Percentiles rank a stretch among this genome's conserved stretches.
Evolutionary conservation across 2,113 vertebrate genomes (phyloP).

Genomic region (Labeo catla): DNA sequence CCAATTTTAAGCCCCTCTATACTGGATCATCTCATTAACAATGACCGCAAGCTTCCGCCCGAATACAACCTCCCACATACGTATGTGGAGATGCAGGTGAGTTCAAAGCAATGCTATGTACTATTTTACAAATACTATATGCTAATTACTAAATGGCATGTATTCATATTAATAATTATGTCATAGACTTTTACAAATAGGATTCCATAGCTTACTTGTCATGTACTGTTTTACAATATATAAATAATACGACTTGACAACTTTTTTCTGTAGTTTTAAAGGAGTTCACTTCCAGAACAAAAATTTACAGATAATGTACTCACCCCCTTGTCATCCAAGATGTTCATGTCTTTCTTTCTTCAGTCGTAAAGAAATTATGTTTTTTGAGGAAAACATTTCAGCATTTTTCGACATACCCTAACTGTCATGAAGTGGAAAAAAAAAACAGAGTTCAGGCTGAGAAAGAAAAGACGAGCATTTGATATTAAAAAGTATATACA

Average conservation of each 20-base stretch:
- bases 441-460: too few species aligned
- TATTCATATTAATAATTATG: not conserved
- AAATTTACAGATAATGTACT: too few species aligned
- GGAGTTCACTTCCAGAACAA: too few species aligned
- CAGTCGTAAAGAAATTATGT: too few species aligned
- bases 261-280: not conserved
- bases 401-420: too few species aligned
- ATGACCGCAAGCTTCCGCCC: conserved; percentile 89
- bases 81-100: conserved; percentile 93
- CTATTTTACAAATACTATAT: not conserved
- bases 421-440: too few species aligned
- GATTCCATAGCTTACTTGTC: not conserved
- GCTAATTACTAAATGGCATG: not conserved
- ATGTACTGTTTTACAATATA: not conserved
- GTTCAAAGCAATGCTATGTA: conserved; percentile 32
- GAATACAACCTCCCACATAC: conserved; percentile 93
- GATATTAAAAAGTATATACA: too few species aligned
- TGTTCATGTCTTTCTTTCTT: too few species aligned
- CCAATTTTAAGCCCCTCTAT: conserved; percentile 90
- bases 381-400: too few species aligned
- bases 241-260: not conserved
- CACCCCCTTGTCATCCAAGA: too few species aligned
- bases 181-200: not conserved
- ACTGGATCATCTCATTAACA: conserved; percentile 92
- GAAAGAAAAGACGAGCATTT: too few species aligned